These are phyloP conservation scores for Andrena hattorfiana DNA, from an alignment of 2,888 invertebrate species.

Conservation along the genomic window DNA sequence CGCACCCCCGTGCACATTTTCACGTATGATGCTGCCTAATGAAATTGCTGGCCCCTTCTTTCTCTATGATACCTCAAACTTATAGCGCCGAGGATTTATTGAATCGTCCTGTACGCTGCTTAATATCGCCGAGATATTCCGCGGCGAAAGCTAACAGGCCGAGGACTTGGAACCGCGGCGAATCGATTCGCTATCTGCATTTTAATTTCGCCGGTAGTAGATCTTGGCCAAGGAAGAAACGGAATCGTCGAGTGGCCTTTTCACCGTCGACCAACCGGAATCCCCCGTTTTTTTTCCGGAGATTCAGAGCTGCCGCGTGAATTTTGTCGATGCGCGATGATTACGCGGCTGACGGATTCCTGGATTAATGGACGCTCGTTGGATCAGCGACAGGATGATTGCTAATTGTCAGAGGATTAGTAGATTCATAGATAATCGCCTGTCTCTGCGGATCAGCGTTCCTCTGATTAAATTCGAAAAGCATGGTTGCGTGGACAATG, in stretches of 20 bases:
- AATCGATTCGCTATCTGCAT: conserved; percentile 50
- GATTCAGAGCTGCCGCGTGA: conserved; percentile 20
- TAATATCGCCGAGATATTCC: conserved; percentile 37
- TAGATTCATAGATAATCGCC: too few species aligned
- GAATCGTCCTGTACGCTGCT: too few species aligned
- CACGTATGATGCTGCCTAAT: not conserved
- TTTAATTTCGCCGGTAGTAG: conserved; percentile 38
- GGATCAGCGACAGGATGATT: too few species aligned
- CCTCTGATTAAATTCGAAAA: too few species aligned
- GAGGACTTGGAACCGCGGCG: conserved; percentile 12
- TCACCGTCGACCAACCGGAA: conserved; percentile 23
- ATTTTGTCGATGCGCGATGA: not conserved
- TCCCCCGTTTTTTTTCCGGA: not conserved
- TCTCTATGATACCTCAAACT: too few species aligned
- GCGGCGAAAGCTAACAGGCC: not conserved
- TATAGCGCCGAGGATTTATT: too few species aligned
- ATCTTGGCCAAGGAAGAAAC: conserved; percentile 17
- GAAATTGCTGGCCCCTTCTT: too few species aligned
- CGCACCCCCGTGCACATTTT: not conserved
- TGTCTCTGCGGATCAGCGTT: too few species aligned
- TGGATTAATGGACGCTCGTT: too few species aligned
- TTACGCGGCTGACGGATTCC: too few species aligned
- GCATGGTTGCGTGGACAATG: too few species aligned
- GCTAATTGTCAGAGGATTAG: too few species aligned
- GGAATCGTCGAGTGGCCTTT: conserved; percentile 27